Percentiles rank a stretch among this genome's conserved stretches.
phyloP scores from a whole-genome alignment of 2,113 vertebrate species.

The Lamprologus lemairii region DNA sequence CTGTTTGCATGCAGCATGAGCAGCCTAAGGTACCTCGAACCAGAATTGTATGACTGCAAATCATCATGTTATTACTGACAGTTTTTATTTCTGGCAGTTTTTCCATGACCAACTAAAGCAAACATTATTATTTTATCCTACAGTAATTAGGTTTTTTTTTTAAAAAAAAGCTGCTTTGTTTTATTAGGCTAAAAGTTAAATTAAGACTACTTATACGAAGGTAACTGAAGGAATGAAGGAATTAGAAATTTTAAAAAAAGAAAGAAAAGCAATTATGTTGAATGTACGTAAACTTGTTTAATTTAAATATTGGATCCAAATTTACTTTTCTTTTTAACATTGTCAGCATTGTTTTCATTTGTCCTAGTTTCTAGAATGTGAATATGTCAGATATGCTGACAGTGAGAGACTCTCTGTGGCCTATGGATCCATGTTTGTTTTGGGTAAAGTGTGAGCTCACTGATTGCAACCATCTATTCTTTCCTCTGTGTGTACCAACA shows the following conservation, averaged over 20 bases:
- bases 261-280: background rate
- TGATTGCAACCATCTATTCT: background rate
- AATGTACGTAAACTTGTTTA: background rate
- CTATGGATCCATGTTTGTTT: background rate
- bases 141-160: background rate
- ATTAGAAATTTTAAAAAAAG: accelerated
- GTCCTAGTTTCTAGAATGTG: background rate
- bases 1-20: background rate
- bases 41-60: background rate
- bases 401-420: background rate
- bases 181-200: background rate
- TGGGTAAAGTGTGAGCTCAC: background rate
- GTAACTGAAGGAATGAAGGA: background rate
- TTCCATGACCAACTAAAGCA: background rate
- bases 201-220: background rate
- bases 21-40: background rate
- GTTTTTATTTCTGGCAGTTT: background rate
- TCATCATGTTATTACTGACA: background rate
- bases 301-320: background rate
- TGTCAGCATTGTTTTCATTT: background rate
- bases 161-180: background rate
- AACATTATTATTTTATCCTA: background rate
- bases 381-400: background rate
- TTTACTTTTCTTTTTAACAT: background rate
- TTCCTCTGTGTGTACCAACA: background rate